Percentiles rank a stretch among this genome's conserved stretches.
phyloP scores from a whole-genome alignment of 2,797 vertebrate genomes.

The Oryzias sinensis region DNA sequence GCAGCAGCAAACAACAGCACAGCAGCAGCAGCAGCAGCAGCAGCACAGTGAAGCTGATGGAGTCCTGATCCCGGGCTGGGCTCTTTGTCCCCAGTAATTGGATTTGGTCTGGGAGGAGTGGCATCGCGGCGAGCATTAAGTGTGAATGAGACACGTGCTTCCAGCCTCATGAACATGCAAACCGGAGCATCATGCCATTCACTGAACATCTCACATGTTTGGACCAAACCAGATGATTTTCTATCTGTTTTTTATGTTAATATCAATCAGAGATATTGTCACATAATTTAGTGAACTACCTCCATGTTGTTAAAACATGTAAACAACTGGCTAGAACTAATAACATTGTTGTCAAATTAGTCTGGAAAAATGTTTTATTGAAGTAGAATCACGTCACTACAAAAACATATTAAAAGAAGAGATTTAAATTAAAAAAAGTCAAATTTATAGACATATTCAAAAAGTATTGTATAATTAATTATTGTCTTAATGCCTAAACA shows the following conservation, averaged over 20 bases:
- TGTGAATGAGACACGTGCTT: conserved; percentile 60
- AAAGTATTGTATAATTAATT: too few species aligned
- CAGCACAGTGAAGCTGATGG: conserved; percentile 49
- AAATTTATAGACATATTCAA: too few species aligned
- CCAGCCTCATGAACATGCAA: conserved; percentile 17
- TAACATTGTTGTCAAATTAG: too few species aligned
- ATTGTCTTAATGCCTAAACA: too few species aligned
- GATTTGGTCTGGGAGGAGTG: conserved; percentile 69
- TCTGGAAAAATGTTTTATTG: too few species aligned
- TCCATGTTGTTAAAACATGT: conserved; percentile 2
- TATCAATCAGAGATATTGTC: conserved; percentile 8
- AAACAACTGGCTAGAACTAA: conserved; percentile 5
- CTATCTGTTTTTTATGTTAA: conserved; percentile 30
- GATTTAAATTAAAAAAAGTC: too few species aligned
- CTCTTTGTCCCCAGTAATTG: conserved; percentile 77
- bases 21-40: conserved; percentile 35
- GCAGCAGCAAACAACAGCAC: conserved; percentile 30
- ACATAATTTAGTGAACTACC: conserved; percentile 6
- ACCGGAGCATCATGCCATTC: conserved; percentile 20
- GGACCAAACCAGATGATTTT: conserved; percentile 17
- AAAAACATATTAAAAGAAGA: too few species aligned
- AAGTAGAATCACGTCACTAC: too few species aligned
- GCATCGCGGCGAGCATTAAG: conserved; percentile 69
- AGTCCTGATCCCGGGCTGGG: conserved; percentile 50
- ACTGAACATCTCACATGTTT: neutral